Conservation (phyloP, 2,797 vertebrate species). For the Gymnodraco acuticeps region DNA sequence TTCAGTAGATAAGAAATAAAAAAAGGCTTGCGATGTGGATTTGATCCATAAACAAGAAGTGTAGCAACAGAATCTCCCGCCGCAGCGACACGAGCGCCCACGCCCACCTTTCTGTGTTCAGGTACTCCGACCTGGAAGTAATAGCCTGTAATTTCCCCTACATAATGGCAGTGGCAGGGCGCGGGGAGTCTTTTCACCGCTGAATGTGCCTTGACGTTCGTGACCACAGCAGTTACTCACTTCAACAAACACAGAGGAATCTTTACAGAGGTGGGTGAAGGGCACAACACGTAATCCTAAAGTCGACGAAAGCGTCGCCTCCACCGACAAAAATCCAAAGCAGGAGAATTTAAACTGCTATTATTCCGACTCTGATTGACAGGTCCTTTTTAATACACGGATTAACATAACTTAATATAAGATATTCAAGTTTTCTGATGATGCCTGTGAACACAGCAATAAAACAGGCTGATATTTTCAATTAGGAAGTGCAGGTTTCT, state of each 20-base stretch:
- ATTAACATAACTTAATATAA: constrained; percentile 36
- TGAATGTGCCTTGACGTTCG: constrained; percentile 15
- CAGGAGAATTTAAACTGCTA: constrained; percentile 26
- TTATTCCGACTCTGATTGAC: constrained; percentile 43
- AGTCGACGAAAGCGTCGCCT: constrained; percentile 47
- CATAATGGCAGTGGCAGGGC: constrained; percentile 42
- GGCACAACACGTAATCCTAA: constrained; percentile 33
- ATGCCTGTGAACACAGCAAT: not conserved
- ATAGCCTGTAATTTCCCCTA: constrained; percentile 66
- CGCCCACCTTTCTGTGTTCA: constrained; percentile 56
- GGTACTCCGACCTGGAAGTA: constrained; percentile 75
- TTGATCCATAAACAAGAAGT: constrained; percentile 50
- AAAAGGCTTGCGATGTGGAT: constrained; percentile 29
- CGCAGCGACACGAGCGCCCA: constrained; percentile 41
- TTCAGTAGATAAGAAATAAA: constrained; percentile 23
- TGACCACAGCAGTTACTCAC: constrained; percentile 29
- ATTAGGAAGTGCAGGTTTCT: not conserved
- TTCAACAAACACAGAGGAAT: constrained; percentile 41
- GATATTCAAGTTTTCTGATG: not conserved
- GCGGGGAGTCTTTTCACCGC: constrained; percentile 26
- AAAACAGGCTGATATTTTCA: constrained; percentile 3
- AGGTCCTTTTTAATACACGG: constrained; percentile 25
- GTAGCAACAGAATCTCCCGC: constrained; percentile 13
- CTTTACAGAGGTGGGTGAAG: constrained; percentile 29
- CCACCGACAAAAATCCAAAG: constrained; percentile 11